Percentiles rank a stretch among this genome's conserved stretches.
phyloP scores from a whole-genome alignment of 2,888 invertebrate genomes.

The Oscheius sp. region DNA sequence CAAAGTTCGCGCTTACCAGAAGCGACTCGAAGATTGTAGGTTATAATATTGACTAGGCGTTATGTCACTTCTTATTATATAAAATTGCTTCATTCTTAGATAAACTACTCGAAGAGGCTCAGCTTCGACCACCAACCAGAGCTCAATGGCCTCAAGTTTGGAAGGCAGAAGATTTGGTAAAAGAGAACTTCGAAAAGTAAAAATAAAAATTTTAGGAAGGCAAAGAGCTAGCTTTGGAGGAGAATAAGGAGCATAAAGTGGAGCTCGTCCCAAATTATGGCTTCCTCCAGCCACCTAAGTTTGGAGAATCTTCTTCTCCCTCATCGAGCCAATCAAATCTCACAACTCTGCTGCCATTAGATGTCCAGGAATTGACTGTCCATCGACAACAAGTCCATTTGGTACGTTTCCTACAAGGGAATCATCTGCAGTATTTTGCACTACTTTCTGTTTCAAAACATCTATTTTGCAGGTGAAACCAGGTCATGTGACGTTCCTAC shows the following conservation, averaged over 20 bases:
- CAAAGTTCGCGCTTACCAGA: slow-evolving; percentile 31
- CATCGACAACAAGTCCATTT: neutral
- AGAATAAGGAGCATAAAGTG: neutral
- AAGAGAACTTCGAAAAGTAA: neutral
- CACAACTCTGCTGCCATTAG: neutral
- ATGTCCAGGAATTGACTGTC: slow-evolving; percentile 1
- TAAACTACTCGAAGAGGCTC: slow-evolving; percentile 10
- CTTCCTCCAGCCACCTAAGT: slow-evolving; percentile 10
- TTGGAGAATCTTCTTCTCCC: neutral
- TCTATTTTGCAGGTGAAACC: slow-evolving; percentile 2
- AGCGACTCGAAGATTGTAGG: neutral
- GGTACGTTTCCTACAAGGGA: slow-evolving; percentile 1
- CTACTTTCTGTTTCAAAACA: too few relatives aligned
- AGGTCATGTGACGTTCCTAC: slow-evolving; percentile 13
- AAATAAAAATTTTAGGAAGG: neutral
- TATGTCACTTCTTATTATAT: slow-evolving; percentile 8
- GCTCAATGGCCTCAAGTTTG: slow-evolving; percentile 21
- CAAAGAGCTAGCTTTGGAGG: neutral
- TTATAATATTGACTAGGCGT: slow-evolving; percentile 6
- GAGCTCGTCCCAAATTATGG: slow-evolving; percentile 13
- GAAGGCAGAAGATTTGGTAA: slow-evolving; percentile 10
- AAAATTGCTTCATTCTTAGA: slow-evolving; percentile 15
- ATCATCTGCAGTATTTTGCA: neutral
- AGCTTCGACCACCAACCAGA: slow-evolving; percentile 8
- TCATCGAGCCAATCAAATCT: too few relatives aligned